These are phyloP conservation scores for Drosophila simulans DNA, from an alignment of 1,140 invertebrate species.

Conservation along the genomic window DNA sequence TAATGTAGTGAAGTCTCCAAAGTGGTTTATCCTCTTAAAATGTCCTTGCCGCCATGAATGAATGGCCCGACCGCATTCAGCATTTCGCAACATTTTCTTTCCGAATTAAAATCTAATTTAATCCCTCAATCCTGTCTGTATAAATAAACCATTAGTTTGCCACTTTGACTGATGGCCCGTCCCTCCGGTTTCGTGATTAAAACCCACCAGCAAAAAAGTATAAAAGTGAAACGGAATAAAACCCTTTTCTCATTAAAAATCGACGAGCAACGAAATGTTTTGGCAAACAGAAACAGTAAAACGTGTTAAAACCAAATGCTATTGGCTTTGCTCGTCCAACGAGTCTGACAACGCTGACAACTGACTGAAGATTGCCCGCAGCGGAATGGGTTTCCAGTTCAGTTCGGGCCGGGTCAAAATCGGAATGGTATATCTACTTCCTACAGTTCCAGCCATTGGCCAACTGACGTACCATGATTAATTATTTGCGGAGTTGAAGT, in stretches of 20 bases:
- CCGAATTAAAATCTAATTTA: slow-evolving; percentile 49
- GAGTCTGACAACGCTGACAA: slow-evolving; percentile 47
- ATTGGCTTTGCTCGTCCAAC: slow-evolving; percentile 40
- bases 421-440: slow-evolving; percentile 25
- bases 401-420: slow-evolving; percentile 10
- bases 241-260: slow-evolving; percentile 64
- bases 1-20: slow-evolving; percentile 39
- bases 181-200: slow-evolving; percentile 40
- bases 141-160: slow-evolving; percentile 54
- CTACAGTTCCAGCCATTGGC: slow-evolving; percentile 26
- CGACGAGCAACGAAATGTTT: slow-evolving; percentile 49
- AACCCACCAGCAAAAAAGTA: neutral
- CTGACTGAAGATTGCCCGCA: slow-evolving; percentile 44
- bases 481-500: slow-evolving; percentile 54
- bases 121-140: slow-evolving; percentile 43
- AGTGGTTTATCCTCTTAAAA: slow-evolving; percentile 41
- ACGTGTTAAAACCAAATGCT: slow-evolving; percentile 59
- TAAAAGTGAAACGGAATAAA: slow-evolving; percentile 28
- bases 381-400: slow-evolving; percentile 30
- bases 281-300: slow-evolving; percentile 49
- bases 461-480: slow-evolving; percentile 50
- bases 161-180: slow-evolving; percentile 56
- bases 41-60: slow-evolving; percentile 23
- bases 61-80: slow-evolving; percentile 34
- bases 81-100: slow-evolving; percentile 41